Evolutionary conservation across 2,888 invertebrate species (phyloP), one percentile per base, ranked within the genome.

Genomic region (Mythimna vitellina): DNA sequence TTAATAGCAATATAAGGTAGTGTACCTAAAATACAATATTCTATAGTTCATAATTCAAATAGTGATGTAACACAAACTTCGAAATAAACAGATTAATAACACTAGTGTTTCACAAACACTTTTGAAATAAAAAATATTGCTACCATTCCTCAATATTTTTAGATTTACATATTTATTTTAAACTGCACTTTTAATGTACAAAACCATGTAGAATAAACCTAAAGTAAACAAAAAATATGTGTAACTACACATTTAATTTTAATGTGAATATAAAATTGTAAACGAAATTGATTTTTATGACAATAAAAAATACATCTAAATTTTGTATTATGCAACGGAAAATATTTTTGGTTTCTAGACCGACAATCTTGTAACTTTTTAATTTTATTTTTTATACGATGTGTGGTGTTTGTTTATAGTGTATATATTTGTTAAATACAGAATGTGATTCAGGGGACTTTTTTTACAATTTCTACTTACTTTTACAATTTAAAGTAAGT

Each of bases 221-320:
- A 29, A 12, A 22, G 38, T 51, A 56, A 62, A 69, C 25, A 61
- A 83, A 65, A 78, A 68, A 22, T 49, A 32, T 61, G 42, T 72
- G 62, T 32, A 69, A 66, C 38, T 64, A 22, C 60, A 66, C 46
- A 72, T 60, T 69, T 51, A 38, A 69, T 60, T 73, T 82, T 64
- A 74, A 74, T 74, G 25, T 9, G 49, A 38, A 66, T n/a, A 73
- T 66, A 61, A 80, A 69, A 82, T 61, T 70, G 35, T 61, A 70
- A 65, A 64, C 60, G 22, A 22, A 70, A 64, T 61, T 60, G n/a
- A 10, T 25, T 61, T 81, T 67, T 64, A 65, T 64, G 12, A 22
- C 14, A 67, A 71, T 78, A 54, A 63, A 54, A 73, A 46, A 46
- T 46, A 46, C 17, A 46, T 6, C 17, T 73, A 73, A 58, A 35